A percentile compares a stretch with the other conserved stretches of the same genome.
These are phyloP conservation scores for Neolamprologus hecqui DNA, from an alignment of 2,113 vertebrate species.

Conservation along the genomic window DNA sequence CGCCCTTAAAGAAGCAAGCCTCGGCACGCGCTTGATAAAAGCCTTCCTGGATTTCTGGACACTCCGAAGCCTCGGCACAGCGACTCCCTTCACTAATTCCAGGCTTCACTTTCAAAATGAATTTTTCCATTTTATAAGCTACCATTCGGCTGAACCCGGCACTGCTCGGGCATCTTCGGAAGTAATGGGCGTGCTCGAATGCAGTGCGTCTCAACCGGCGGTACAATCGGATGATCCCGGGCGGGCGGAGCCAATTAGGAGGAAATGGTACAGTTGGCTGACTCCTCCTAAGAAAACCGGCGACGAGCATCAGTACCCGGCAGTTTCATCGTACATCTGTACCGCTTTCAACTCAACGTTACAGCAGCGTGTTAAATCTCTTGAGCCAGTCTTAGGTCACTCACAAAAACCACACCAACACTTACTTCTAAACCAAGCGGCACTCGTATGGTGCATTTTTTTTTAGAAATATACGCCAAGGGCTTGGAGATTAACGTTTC, in stretches of 20 bases:
- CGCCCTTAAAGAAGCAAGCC: neutral
- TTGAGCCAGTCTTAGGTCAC: neutral
- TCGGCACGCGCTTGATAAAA: neutral
- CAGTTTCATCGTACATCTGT: neutral
- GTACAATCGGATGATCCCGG: slow-evolving; percentile 62
- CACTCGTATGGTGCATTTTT: neutral
- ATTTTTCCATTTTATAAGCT: neutral
- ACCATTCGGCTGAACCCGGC: neutral
- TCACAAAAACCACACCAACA: neutral
- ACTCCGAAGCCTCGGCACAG: neutral
- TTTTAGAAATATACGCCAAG: neutral
- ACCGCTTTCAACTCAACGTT: neutral
- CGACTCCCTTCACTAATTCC: neutral
- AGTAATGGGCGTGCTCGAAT: neutral
- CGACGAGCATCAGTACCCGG: slow-evolving; percentile 4
- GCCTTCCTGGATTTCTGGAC: neutral
- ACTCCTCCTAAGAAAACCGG: slow-evolving; percentile 39
- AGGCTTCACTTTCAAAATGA: neutral
- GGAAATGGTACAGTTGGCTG: slow-evolving; percentile 24
- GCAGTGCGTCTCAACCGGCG: neutral
- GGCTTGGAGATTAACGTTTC: slow-evolving; percentile 6
- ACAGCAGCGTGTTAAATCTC: neutral
- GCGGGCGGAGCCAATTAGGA: slow-evolving; percentile 54
- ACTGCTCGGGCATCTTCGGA: neutral
- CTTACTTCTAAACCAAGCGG: neutral